Conservation (phyloP, 2,888 invertebrate genomes). For the Epsilonema sp. region DNA sequence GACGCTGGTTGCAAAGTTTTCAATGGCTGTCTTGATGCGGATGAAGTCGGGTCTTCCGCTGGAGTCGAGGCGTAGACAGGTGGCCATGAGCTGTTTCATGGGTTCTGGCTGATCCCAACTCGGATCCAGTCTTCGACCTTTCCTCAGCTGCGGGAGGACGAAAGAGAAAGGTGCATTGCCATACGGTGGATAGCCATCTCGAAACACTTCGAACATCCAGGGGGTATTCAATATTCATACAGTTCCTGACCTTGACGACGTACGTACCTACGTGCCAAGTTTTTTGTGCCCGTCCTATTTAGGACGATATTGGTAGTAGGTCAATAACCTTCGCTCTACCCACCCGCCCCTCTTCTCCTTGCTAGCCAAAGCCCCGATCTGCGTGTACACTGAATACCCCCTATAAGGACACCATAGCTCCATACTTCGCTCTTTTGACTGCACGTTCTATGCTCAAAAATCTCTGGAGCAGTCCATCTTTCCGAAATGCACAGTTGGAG, state of each 20-base stretch:
- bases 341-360: no score
- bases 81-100: background rate
- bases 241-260: no score
- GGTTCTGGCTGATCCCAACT: background rate
- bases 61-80: background rate
- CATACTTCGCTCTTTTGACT: background rate
- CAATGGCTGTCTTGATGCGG: background rate
- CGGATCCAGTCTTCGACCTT: background rate
- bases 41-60: background rate
- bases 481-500: no score
- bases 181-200: background rate
- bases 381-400: no score
- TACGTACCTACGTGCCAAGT: no score
- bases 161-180: background rate
- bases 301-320: no score
- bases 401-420: background rate
- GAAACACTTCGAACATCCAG: background rate
- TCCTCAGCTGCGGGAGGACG: background rate
- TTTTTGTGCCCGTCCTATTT: no score
- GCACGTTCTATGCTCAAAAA: background rate
- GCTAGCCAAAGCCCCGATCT: no score
- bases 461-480: background rate
- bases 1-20: background rate
- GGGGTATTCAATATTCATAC: no score
- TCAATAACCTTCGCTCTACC: no score